These are phyloP conservation scores for Bujurquina vittata DNA, from an alignment of 2,113 vertebrate species.

Conservation along the genomic window DNA sequence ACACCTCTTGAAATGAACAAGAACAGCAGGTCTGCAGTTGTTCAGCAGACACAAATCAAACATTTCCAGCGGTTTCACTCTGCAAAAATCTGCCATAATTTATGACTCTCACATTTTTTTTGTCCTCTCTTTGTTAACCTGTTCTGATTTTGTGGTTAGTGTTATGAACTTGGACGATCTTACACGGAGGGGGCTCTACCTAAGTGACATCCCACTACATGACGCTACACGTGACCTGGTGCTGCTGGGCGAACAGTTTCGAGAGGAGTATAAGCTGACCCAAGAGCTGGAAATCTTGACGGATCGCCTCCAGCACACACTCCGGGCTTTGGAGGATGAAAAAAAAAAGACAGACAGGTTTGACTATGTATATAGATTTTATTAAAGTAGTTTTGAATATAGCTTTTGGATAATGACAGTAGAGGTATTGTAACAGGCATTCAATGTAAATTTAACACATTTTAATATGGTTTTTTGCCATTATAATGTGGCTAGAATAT, in stretches of 20 bases:
- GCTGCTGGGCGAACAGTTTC: slow-evolving; percentile 95
- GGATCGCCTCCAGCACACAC: slow-evolving; percentile 95
- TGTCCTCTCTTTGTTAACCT: background rate
- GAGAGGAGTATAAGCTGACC: slow-evolving; percentile 98
- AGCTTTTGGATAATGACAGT: background rate
- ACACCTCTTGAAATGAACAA: background rate
- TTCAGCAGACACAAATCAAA: slow-evolving; percentile 9
- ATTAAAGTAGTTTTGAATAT: background rate
- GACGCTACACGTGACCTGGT: slow-evolving; percentile 98
- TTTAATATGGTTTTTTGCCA: background rate
- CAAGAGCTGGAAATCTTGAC: slow-evolving; percentile 98
- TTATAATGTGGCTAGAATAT: background rate
- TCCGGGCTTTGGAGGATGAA: slow-evolving; percentile 95
- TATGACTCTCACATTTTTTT: background rate
- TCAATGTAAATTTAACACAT: background rate
- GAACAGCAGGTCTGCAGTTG: background rate
- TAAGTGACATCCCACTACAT: slow-evolving; percentile 97
- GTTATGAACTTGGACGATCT: slow-evolving; percentile 99
- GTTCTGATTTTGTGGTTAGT: slow-evolving; percentile 68
- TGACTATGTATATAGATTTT: background rate
- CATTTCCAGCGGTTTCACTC: background rate
- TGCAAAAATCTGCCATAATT: background rate
- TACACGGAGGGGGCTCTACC: slow-evolving; percentile 92
- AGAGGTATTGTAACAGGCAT: background rate
- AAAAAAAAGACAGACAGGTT: slow-evolving; percentile 99